Evolutionary conservation across 1,140 invertebrate species (phyloP), one percentile per base, ranked within the genome.

Genomic region (Papilio machaon): DNA sequence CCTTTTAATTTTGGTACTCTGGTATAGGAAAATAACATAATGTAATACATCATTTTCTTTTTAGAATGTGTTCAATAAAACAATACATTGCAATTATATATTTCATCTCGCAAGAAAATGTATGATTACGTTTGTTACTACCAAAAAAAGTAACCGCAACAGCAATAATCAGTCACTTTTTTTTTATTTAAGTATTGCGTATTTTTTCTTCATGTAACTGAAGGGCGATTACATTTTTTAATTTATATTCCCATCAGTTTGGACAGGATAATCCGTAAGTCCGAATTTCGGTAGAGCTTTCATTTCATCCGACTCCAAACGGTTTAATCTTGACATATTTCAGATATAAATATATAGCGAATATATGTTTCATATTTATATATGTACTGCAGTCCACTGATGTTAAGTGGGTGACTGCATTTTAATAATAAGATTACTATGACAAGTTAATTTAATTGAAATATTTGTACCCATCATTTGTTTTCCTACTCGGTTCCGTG

Each of bases 221-320:
- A 76, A 76, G 38, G 54, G 8, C 52, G 13, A 43, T 60, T 10
- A 43, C 58, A 13, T 47, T 79, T 83, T 77, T 88, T 90, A 92
- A 91, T 91, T 90, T 88, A 87, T 85, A 75, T 78, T 83, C 88
- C 81, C 85, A 91, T 92, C 91, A 90, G 73, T 81, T 86, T 88
- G 91, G 92, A 93, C 91, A 87, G 82, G 86, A 86, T 93, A 92
- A 93, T 91, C 91, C 89, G 83, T 78, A 67, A 79, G 60, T 80
- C 79, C 46, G 73, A 79, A 74, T 73, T 82, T 73, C 52, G 74
- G 74, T 11, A 73, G 30, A 23, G 79, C 67, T 67, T 77, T 78
- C 46, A 75, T 82, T 79, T 81, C 46, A 35, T 23, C 35, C n/a
- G 74, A 35, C 74, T 54, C 43, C 30, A 30, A 13, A 52, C 46